phyloP scores from a whole-genome alignment of 2,113 vertebrate species.

The Scartelaos histophorus region DNA sequence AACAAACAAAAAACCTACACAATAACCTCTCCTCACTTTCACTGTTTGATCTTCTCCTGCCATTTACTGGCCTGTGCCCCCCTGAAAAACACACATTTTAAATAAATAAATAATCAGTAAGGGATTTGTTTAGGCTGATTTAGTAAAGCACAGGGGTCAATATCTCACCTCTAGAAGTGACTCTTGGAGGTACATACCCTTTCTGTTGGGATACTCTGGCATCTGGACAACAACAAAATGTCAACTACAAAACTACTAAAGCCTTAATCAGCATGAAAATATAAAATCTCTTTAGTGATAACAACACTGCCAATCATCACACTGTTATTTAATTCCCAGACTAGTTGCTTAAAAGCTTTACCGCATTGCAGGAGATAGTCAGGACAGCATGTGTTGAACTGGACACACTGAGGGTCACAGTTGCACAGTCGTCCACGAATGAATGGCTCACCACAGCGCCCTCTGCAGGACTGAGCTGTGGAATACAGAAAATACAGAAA shows the following conservation, averaged over 20 bases:
- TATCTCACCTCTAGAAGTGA: slow-evolving; percentile 29
- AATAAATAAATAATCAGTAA: not conserved
- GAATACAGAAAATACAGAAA: not conserved
- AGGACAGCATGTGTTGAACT: slow-evolving; percentile 82
- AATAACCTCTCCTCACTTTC: slow-evolving; percentile 59
- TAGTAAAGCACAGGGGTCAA: not conserved
- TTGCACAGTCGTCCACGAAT: slow-evolving; percentile 82
- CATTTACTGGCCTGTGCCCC: slow-evolving; percentile 17
- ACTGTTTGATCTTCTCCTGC: slow-evolving; percentile 40
- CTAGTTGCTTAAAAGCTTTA: slow-evolving; percentile 16
- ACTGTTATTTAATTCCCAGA: not conserved
- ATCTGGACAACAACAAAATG: slow-evolving; percentile 21
- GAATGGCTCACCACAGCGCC: slow-evolving; percentile 85
- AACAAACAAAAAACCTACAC: slow-evolving; percentile 38
- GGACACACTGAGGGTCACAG: slow-evolving; percentile 82
- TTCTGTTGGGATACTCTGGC: not conserved
- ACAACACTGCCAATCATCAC: not conserved
- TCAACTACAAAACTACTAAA: not conserved
- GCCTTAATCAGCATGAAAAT: not conserved
- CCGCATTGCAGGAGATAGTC: slow-evolving; percentile 79
- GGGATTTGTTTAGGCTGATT: not conserved
- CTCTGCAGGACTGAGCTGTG: slow-evolving; percentile 83
- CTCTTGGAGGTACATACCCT: slow-evolving; percentile 1
- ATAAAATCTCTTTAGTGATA: too few relatives aligned
- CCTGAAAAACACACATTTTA: slow-evolving; percentile 23